phyloP scores from a whole-genome alignment of 1,140 invertebrate species.

The Drosophila kikkawai region DNA sequence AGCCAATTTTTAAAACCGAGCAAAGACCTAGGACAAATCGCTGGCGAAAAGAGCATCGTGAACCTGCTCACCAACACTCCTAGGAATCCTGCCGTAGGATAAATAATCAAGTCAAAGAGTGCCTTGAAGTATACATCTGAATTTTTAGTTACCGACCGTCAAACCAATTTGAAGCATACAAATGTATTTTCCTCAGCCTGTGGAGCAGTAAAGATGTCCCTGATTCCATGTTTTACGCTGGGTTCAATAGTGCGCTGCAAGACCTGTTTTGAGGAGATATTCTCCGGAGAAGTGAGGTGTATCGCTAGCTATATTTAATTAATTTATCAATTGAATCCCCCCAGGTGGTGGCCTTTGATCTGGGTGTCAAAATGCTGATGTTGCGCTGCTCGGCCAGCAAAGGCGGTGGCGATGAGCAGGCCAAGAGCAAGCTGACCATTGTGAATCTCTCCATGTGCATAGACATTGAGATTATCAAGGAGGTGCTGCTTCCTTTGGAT shows the following conservation, averaged over 20 bases:
- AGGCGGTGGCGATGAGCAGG: slow-evolving; percentile 16
- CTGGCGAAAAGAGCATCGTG: no score
- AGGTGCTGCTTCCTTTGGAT: slow-evolving; percentile 5
- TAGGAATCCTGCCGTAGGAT: neutral
- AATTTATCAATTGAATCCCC: neutral
- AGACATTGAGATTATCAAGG: slow-evolving; percentile 50
- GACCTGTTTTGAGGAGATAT: slow-evolving; percentile 54
- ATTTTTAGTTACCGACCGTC: no score
- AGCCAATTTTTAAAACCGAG: no score
- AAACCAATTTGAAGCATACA: neutral
- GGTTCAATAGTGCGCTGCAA: slow-evolving; percentile 36
- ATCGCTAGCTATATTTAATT: neutral
- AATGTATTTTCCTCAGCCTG: neutral
- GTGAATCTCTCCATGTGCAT: slow-evolving; percentile 42
- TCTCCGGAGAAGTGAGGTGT: slow-evolving; percentile 39
- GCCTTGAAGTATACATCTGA: slow-evolving; percentile 8
- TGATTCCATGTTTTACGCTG: slow-evolving; percentile 26
- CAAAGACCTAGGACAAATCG: no score
- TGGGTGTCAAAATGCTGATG: slow-evolving; percentile 48
- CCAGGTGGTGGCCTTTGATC: slow-evolving; percentile 30
- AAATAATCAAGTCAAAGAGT: neutral
- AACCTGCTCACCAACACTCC: no score
- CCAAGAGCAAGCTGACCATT: slow-evolving; percentile 12
- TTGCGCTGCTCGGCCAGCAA: slow-evolving; percentile 26
- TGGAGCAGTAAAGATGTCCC: slow-evolving; percentile 7